Conservation (phyloP, 2,113 vertebrate genomes). For the Hippocampus comes region DNA sequence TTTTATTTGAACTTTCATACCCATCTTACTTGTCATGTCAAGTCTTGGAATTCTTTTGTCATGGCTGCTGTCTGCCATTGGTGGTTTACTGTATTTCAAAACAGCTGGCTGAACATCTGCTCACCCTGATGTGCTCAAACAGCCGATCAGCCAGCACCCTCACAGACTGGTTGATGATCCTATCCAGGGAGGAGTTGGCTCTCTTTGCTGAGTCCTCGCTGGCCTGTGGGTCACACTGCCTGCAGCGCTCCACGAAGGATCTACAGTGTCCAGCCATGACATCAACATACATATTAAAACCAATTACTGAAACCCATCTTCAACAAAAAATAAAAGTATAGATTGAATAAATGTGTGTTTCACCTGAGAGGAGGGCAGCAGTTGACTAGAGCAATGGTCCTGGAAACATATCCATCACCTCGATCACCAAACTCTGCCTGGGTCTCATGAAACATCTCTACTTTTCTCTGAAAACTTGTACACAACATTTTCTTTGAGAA, state of each 20-base stretch:
- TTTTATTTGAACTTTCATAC: too few species aligned
- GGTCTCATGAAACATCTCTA: conserved; percentile 82
- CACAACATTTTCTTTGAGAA: conserved; percentile 11
- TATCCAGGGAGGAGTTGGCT: conserved; percentile 75
- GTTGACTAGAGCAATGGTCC: conserved; percentile 83
- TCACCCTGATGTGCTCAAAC: conserved; percentile 86
- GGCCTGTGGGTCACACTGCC: conserved; percentile 76
- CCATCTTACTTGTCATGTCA: too few species aligned
- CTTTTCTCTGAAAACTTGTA: conserved; percentile 84
- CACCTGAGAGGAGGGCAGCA: conserved; percentile 84
- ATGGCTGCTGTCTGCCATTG: too few species aligned
- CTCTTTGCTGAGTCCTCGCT: conserved; percentile 75
- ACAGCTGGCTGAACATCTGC: not conserved
- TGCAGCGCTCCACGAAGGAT: conserved; percentile 80
- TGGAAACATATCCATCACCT: conserved; percentile 71
- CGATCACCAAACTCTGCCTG: conserved; percentile 69
- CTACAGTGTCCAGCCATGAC: conserved; percentile 48
- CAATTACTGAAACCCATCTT: not conserved
- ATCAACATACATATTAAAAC: not conserved
- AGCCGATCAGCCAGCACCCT: conserved; percentile 76
- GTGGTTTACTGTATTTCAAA: not conserved
- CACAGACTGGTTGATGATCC: conserved; percentile 79
- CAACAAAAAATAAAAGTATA: not conserved
- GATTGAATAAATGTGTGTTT: not conserved
- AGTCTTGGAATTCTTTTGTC: too few species aligned